phyloP scores from a whole-genome alignment of 2,113 vertebrate species.

The Asarcornis scutulata region DNA sequence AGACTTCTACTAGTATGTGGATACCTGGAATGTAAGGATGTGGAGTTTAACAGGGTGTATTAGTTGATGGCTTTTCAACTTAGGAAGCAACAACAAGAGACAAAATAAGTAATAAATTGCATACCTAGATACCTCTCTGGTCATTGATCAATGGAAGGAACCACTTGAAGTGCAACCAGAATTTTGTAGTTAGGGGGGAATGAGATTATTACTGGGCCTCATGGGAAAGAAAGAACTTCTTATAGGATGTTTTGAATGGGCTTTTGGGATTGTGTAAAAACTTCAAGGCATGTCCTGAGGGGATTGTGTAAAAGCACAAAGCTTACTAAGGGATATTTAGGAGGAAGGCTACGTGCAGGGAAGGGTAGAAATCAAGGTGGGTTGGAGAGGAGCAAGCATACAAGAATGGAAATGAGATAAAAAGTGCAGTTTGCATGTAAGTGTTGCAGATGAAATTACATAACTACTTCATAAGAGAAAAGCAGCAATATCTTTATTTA shows the following conservation, averaged over 20 bases:
- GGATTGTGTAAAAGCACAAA: neutral
- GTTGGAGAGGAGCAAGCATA: neutral
- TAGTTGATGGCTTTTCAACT: neutral
- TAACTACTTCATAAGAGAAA: too few species aligned
- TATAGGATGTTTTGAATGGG: neutral
- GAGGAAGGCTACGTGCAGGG: neutral
- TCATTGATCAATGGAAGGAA: neutral
- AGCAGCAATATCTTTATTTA: too few species aligned
- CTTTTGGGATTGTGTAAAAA: neutral
- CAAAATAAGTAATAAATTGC: neutral
- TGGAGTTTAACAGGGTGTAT: rapidly evolving
- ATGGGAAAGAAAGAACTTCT: neutral
- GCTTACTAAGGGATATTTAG: neutral
- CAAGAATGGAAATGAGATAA: neutral
- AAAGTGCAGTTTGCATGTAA: neutral
- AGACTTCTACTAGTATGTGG: neutral
- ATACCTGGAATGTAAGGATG: neutral
- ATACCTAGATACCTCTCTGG: neutral
- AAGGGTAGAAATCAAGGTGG: neutral
- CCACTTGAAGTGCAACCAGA: neutral
- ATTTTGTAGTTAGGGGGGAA: neutral
- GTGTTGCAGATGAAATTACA: too few species aligned
- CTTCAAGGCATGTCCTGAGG: neutral
- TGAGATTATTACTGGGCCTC: neutral
- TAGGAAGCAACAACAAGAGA: neutral